Percentiles rank a stretch among this genome's conserved stretches.
phyloP scores from a whole-genome alignment of 2,888 invertebrate species.

The Nineta flava region DNA sequence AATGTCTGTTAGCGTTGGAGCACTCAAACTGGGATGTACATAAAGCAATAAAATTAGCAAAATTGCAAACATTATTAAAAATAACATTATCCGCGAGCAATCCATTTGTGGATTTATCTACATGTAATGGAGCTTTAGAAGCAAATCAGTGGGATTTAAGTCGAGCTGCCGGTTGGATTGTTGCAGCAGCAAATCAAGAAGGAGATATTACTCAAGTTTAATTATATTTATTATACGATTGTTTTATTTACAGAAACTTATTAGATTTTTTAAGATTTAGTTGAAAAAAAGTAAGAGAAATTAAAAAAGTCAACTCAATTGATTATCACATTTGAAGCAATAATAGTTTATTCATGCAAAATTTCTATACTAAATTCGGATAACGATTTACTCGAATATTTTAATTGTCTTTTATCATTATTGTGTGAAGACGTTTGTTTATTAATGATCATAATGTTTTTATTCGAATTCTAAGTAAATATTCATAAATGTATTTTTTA shows the following conservation, averaged over 20 bases:
- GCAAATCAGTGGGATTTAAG: slow-evolving; percentile 48
- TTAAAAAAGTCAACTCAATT: too few relatives aligned
- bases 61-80: slow-evolving; percentile 35
- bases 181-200: slow-evolving; percentile 27
- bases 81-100: slow-evolving; percentile 17
- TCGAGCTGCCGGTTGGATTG: slow-evolving; percentile 45
- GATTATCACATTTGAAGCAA: too few relatives aligned
- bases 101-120: slow-evolving; percentile 17
- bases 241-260: not conserved
- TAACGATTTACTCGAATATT: too few relatives aligned
- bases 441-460: too few relatives aligned
- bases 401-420: too few relatives aligned
- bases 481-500: too few relatives aligned
- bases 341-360: too few relatives aligned
- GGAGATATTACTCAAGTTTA: slow-evolving; percentile 14
- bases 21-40: slow-evolving; percentile 80
- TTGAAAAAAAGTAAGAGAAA: too few relatives aligned
- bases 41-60: slow-evolving; percentile 68
- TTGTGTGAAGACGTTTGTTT: too few relatives aligned
- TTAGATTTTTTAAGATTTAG: too few relatives aligned
- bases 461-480: too few relatives aligned
- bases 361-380: too few relatives aligned
- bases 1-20: slow-evolving; percentile 66
- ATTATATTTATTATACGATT: not conserved
- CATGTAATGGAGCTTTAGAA: slow-evolving; percentile 37